Evolutionary conservation across 2,888 invertebrate species (phyloP), one percentile per base, ranked within the genome.

Genomic region (Conchocele bisecta): DNA sequence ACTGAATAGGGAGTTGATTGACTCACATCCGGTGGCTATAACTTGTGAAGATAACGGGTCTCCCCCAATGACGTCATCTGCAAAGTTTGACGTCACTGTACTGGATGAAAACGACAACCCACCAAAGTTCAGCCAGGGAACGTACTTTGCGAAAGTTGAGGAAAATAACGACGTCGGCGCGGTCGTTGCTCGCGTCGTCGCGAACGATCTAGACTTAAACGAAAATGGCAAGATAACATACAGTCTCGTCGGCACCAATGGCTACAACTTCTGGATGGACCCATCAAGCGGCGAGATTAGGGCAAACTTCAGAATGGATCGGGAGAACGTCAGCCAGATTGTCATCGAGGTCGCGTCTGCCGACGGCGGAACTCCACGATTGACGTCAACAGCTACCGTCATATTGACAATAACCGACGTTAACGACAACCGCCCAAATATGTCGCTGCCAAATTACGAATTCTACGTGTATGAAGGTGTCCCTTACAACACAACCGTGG

Each of bases 81-180:
- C 76, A 9, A 61, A 60, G 11, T 84, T 84, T 58, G 61, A 54
- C 11, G 83, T 86, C 9, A 63, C 72, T 24, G 95, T 98, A 0
- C 91, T 93, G 46, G 98, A 98, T 87, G 94, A 97, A 2, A 98
- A 98, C 86, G 98, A 98, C 88, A 97, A 98, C 91, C 93, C 96
- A 0, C 98, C 98, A 0, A 93, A 93, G 84, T 98, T 98, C 88
- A 91, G 93, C 0, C 95, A 94, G 35, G 64, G 66, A 26, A 67
- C 76, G n/a, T 85, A 83, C 61, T 73, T 75, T n/a, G 79, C 77
- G 6, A 77, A 69, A 26, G 51, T 83, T 5, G 65, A 70, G 17
- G 87, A 87, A 70, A 83, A 84, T 61, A 83, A 83, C 51, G 58
- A 68, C n/a, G 73, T 82, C 2, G 83, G 86, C 13, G 80, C 75